These are phyloP conservation scores for Psix sp. DNA, from an alignment of 1,140 invertebrate genomes.

Conservation along the genomic window DNA sequence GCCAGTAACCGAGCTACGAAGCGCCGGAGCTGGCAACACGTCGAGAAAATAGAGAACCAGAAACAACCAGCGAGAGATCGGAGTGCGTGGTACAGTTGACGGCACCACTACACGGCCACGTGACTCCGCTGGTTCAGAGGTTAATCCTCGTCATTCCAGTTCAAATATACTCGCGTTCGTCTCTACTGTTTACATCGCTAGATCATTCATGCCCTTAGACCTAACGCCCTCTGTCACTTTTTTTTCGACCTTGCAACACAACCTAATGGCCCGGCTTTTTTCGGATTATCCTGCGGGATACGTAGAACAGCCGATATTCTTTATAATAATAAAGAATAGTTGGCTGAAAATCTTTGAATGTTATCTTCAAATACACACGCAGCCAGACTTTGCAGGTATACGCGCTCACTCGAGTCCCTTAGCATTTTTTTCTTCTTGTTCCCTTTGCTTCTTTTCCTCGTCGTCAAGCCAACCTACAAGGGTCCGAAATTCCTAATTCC, in stretches of 20 bases:
- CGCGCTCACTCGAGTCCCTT: conserved; percentile 54
- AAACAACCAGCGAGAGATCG: conserved; percentile 30
- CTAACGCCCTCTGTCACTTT: too few relatives aligned
- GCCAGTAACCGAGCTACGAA: conserved; percentile 46
- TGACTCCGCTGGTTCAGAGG: conserved; percentile 44
- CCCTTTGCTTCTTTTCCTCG: conserved; percentile 58
- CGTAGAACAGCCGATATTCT: too few relatives aligned
- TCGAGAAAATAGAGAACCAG: conserved; percentile 12
- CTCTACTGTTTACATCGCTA: neutral
- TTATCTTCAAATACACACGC: too few relatives aligned
- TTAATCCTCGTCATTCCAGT: conserved; percentile 35
- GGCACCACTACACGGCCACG: conserved; percentile 24
- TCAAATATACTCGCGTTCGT: conserved; percentile 16
- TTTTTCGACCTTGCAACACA: too few relatives aligned
- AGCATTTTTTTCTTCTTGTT: conserved; percentile 51
- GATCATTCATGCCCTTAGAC: too few relatives aligned
- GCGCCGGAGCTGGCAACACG: neutral
- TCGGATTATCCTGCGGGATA: too few relatives aligned
- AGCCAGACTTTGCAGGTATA: conserved; percentile 59
- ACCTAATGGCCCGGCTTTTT: too few relatives aligned
- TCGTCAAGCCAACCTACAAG: conserved; percentile 59
- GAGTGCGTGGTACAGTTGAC: conserved; percentile 23
- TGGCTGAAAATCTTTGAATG: too few relatives aligned
- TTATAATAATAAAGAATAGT: too few relatives aligned
- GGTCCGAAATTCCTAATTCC: conserved; percentile 70